Conservation (phyloP, 2,797 vertebrate species). For the Crenuchus spilurus region DNA sequence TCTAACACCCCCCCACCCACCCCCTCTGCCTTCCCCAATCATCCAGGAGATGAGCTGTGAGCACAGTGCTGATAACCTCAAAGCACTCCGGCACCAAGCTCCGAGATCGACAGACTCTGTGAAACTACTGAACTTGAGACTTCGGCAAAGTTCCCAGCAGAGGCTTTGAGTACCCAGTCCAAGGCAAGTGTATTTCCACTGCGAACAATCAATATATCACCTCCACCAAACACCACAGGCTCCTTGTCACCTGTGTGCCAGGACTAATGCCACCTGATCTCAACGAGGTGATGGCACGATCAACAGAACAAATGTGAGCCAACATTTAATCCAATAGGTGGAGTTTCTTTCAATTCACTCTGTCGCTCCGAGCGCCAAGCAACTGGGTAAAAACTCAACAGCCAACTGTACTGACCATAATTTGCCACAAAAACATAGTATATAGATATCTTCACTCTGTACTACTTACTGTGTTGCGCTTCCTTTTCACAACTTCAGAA, state of each 20-base stretch:
- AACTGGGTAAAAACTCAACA: too few relatives aligned
- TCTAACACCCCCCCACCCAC: conserved; percentile 6
- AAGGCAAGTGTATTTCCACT: conserved; percentile 20
- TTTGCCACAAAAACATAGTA: too few relatives aligned
- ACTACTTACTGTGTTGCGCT: too few relatives aligned
- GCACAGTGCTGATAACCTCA: conserved; percentile 30
- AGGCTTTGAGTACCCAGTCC: conserved; percentile 24
- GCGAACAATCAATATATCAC: conserved; percentile 35
- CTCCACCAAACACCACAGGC: background rate
- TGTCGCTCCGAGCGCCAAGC: too few relatives aligned
- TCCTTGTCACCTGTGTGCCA: background rate
- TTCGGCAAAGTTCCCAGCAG: conserved; percentile 27
- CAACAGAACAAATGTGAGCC: conserved; percentile 10
- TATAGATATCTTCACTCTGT: too few relatives aligned
- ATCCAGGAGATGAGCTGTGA: conserved; percentile 42
- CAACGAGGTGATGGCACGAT: conserved; percentile 19
- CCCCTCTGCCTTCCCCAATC: conserved; percentile 36
- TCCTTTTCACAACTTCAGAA: too few relatives aligned
- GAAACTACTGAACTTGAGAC: conserved; percentile 38
- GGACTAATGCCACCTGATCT: conserved; percentile 14
- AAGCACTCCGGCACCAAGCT: conserved; percentile 28
- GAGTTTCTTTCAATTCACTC: too few relatives aligned
- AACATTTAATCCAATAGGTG: conserved; percentile 25
- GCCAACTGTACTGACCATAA: too few relatives aligned
- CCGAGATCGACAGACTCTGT: conserved; percentile 36